Conservation (phyloP, 2,888 invertebrate species). For the Selenia dentaria region DNA sequence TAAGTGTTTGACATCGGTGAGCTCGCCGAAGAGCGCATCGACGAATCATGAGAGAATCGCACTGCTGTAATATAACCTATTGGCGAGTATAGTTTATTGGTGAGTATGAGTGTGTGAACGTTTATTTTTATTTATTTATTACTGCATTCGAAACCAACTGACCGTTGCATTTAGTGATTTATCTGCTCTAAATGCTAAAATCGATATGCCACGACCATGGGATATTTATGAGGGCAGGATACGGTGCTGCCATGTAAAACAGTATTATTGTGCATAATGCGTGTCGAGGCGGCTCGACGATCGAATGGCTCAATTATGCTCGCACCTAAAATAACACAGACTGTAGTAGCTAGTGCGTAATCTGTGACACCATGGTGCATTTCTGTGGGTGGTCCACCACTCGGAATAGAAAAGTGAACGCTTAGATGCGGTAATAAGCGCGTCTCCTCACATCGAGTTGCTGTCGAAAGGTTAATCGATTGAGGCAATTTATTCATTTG, state of each 20-base stretch:
- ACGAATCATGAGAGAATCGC: too few species aligned
- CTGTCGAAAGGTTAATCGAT: constrained; percentile 43
- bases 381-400: constrained; percentile 63
- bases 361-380: constrained; percentile 13
- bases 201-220: constrained; percentile 4
- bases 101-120: too few species aligned
- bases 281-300: constrained; percentile 61
- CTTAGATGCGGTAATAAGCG: constrained; percentile 57
- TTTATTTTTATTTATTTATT: too few species aligned
- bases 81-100: too few species aligned
- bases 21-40: too few species aligned
- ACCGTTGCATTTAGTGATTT: constrained; percentile 9
- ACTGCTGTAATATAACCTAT: too few species aligned
- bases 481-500: constrained; percentile 45
- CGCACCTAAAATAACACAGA: constrained; percentile 74
- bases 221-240: constrained; percentile 10
- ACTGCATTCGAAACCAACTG: too few species aligned
- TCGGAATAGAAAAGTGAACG: constrained; percentile 66
- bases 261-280: constrained; percentile 50
- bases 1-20: too few species aligned
- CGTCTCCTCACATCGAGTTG: constrained; percentile 52
- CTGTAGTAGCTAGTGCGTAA: neutral
- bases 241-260: constrained; percentile 9
- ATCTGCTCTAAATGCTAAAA: constrained; percentile 1
- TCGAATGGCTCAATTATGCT: constrained; percentile 77